These are phyloP conservation scores for Orthonyx spaldingii DNA, from an alignment of 2,113 vertebrate species.

Conservation along the genomic window DNA sequence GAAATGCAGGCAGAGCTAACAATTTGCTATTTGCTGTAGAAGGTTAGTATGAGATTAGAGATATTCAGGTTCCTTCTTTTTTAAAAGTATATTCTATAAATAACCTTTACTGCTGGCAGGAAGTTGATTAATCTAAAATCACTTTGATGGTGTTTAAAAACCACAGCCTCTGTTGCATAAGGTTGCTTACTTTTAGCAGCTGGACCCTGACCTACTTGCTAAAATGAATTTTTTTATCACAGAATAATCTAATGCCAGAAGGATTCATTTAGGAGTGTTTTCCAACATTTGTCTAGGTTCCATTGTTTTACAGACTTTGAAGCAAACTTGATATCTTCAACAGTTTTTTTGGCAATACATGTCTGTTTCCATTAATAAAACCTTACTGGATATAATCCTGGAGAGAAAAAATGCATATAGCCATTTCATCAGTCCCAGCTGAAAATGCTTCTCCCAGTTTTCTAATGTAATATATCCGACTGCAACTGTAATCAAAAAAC, in stretches of 20 bases:
- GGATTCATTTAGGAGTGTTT: not conserved
- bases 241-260: not conserved
- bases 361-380: not conserved
- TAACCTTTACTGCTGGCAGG: slow-evolving; percentile 1
- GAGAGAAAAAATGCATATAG: not conserved
- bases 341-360: not conserved
- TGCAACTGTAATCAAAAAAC: not conserved
- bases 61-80: slow-evolving; percentile 19
- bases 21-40: not conserved
- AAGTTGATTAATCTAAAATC: slow-evolving; percentile 44
- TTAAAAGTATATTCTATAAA: slow-evolving; percentile 39
- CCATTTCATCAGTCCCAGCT: not conserved
- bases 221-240: not conserved
- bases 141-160: slow-evolving; percentile 29
- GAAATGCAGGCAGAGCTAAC: not conserved
- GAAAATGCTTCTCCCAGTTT: not conserved
- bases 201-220: slow-evolving; percentile 15
- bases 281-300: not conserved
- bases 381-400: not conserved
- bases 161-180: not conserved
- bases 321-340: not conserved
- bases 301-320: slow-evolving; percentile 20
- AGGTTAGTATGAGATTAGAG: slow-evolving; percentile 22
- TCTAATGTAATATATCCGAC: not conserved
- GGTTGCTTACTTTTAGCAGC: not conserved